Evolutionary conservation across 2,888 invertebrate species (phyloP), one percentile per base, ranked within the genome.

Genomic region (Drepana falcataria): DNA sequence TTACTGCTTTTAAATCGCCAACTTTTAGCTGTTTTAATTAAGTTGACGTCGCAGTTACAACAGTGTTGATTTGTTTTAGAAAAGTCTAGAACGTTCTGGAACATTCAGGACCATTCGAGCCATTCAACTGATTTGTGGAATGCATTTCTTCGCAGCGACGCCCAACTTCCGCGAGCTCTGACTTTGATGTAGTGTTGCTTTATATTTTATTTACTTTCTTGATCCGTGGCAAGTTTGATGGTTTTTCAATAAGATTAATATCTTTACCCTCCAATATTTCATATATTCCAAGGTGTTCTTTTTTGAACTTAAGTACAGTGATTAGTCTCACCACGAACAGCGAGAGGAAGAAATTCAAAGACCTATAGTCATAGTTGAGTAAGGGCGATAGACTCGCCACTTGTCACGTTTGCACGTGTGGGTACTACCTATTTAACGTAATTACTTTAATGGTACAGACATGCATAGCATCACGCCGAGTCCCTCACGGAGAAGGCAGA

Each of bases 1-100:
- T 9, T 58, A 64, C 60, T 67, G 76, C 78, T 81, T 85, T 85
- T 80, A 86, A 88, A 86, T 85, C 83, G 77, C 72, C 63, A 86
- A 88, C 86, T 86, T 86, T 87, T 83, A 80, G 75, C 79, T 77
- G 85, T 89, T 90, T 90, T 88, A 90, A 90, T 90, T 89, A 90
- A 90, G 79, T 88, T 81, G 83, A 85, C 83, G 87, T 83, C 77
- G 71, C 77, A 83, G 85, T 85, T 86, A 86, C 89, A 82, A 82
- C 81, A 73, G 73, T 75, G 78, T 81, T 81, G 85, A 86, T 85
- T 86, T 80, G 85, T 77, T 78, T 35, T 53, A 35, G 53, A 21
- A 21, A 21, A 21, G 21, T 21, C 21, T 21, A 21, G 21, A 56
- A 55, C 35, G 47, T 49, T 53, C 53, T 7, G 41, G 56, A 48